Conservation (phyloP, 2,113 vertebrate species). For the Trinectes maculatus region DNA sequence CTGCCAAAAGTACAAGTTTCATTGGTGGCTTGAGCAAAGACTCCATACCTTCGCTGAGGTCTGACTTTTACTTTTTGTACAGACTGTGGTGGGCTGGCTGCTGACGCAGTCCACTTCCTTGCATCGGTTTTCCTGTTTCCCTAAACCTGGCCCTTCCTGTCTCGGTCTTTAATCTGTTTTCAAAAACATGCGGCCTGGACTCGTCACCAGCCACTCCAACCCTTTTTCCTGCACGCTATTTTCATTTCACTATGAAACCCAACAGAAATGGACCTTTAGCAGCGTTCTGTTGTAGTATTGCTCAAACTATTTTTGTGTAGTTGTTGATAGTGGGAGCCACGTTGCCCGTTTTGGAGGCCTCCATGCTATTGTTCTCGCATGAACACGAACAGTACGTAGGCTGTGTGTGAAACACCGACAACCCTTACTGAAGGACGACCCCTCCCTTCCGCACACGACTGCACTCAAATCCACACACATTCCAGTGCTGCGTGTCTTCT, state of each 20-base stretch:
- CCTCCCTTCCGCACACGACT: conserved; percentile 69
- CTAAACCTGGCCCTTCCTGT: conserved; percentile 85
- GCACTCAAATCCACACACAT: conserved; percentile 56
- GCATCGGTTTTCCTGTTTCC: conserved; percentile 85
- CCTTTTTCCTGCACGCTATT: not conserved
- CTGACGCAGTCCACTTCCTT: conserved; percentile 82
- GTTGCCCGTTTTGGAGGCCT: conserved; percentile 39
- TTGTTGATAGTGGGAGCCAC: conserved; percentile 23
- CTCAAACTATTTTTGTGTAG: not conserved
- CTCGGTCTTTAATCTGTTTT: conserved; percentile 77
- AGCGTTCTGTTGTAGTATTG: not conserved
- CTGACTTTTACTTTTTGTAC: conserved; percentile 72
- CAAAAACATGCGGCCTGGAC: conserved; percentile 54
- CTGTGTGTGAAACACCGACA: conserved; percentile 53
- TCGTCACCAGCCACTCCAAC: not conserved
- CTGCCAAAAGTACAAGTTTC: conserved; percentile 84
- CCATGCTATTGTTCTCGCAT: conserved; percentile 65
- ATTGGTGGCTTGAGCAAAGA: conserved; percentile 78
- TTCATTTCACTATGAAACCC: not conserved
- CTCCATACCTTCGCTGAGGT: conserved; percentile 75
- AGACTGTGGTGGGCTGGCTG: conserved; percentile 64
- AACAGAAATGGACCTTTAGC: not conserved
- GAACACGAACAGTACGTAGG: conserved; percentile 43
- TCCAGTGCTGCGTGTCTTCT: conserved; percentile 35
- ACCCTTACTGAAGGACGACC: conserved; percentile 56